Percentiles rank a stretch among this genome's conserved stretches.
phyloP scores from a whole-genome alignment of 2,113 vertebrate genomes.

The Oryctolagus cuniculus region mOryCun1.1 NC_091442.1:84976501-84977000 shows the following conservation, averaged over 20 bases:
- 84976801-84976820: not conserved
- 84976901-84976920: not conserved
- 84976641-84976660: conserved; percentile 14
- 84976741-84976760: not conserved
- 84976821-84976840: not conserved
- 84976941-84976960: conserved; percentile 24
- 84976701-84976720: conserved; percentile 56
- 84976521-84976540: conserved; percentile 29
- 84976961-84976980: not conserved
- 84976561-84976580: conserved; percentile 54
- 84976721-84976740: not conserved
- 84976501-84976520: not conserved
- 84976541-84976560: conserved; percentile 11
- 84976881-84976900: conserved; percentile 47
- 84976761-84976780: not conserved
- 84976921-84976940: not conserved
- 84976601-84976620: conserved; percentile 38
- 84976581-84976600: conserved; percentile 53
- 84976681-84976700: conserved; percentile 39
- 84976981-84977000: not conserved
- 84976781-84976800: not conserved
- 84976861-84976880: not conserved
- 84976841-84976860: not conserved
- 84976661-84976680: conserved; percentile 40
- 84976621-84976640: conserved; percentile 43